A percentile compares a stretch with the other conserved stretches of the same genome.
These are phyloP conservation scores for Spisula solida DNA, from an alignment of 2,888 invertebrate species.

Conservation along the genomic window DNA sequence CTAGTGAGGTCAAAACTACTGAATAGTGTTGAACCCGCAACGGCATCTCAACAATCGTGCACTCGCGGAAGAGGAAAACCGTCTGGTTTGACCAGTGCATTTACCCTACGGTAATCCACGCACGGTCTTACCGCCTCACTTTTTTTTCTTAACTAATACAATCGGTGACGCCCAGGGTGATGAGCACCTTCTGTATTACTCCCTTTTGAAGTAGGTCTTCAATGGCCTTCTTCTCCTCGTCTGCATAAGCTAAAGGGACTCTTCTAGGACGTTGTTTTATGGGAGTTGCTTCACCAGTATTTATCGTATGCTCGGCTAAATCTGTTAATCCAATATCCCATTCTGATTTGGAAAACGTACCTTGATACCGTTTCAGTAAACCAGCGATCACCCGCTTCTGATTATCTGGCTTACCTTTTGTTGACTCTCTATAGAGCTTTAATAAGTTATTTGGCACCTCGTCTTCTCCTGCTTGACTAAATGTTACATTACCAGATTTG, in stretches of 20 bases:
- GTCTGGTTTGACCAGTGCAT: slow-evolving; percentile 31
- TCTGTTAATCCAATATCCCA: slow-evolving; percentile 49
- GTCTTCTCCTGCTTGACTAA: not conserved
- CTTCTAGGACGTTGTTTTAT: slow-evolving; percentile 49
- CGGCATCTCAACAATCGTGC: slow-evolving; percentile 49
- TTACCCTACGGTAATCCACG: slow-evolving; percentile 46
- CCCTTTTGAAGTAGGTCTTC: slow-evolving; percentile 48
- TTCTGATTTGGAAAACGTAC: slow-evolving; percentile 41
- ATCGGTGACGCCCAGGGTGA: slow-evolving; percentile 42
- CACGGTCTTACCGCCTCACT: slow-evolving; percentile 28
- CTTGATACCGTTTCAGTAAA: slow-evolving; percentile 26
- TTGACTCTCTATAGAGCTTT: slow-evolving; percentile 13
- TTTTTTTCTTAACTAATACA: slow-evolving; percentile 46
- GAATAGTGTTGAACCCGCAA: slow-evolving; percentile 29
- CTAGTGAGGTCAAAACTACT: slow-evolving; percentile 48
- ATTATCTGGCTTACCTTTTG: not conserved
- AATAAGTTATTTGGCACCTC: slow-evolving; percentile 21
- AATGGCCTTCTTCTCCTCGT: slow-evolving; percentile 48
- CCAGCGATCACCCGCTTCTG: not conserved
- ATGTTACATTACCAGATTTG: no score
- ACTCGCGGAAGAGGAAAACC: slow-evolving; percentile 38
- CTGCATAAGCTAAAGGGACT: slow-evolving; percentile 46
- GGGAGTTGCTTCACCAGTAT: slow-evolving; percentile 47
- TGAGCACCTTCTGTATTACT: slow-evolving; percentile 44
- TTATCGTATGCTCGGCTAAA: slow-evolving; percentile 37